Conservation (phyloP, 2,888 invertebrate genomes). For the Volucella zonaria region DNA sequence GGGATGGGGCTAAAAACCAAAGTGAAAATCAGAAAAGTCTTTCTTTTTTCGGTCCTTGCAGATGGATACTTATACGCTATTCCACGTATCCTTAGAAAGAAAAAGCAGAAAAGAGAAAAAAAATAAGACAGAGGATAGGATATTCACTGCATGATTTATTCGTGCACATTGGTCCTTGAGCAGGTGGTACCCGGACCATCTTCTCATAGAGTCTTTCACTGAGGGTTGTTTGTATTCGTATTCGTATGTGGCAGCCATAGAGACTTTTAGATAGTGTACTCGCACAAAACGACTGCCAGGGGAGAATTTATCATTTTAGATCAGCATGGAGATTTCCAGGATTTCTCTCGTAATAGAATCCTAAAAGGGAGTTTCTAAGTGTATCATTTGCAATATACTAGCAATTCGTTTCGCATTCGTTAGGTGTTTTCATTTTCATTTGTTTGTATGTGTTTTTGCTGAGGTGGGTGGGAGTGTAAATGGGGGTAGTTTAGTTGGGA, state of each 20-base stretch:
- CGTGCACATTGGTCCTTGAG: conserved; percentile 69
- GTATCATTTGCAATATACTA: conserved; percentile 70
- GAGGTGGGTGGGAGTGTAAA: neutral
- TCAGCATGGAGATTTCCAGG: conserved; percentile 70
- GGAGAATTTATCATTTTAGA: conserved; percentile 72
- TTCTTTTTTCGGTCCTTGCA: conserved; percentile 9
- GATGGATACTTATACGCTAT: conserved; percentile 5
- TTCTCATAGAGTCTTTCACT: neutral
- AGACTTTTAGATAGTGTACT: conserved; percentile 33
- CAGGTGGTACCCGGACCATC: conserved; percentile 60
- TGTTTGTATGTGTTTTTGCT: neutral
- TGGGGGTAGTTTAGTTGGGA: conserved; percentile 2
- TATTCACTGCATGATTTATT: conserved; percentile 72
- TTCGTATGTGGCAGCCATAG: too few species aligned
- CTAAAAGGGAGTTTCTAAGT: conserved; percentile 66
- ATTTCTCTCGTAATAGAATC: conserved; percentile 65
- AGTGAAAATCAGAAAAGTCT: conserved; percentile 59
- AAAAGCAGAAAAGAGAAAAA: conserved; percentile 46
- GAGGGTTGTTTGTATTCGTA: neutral
- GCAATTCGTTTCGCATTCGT: conserved; percentile 65
- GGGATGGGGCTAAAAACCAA: conserved; percentile 30
- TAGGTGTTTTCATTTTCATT: conserved; percentile 1
- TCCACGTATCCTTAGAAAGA: conserved; percentile 40
- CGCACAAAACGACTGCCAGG: conserved; percentile 65
- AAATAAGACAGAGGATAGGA: conserved; percentile 19